phyloP scores from a whole-genome alignment of 2,888 invertebrate species.

The Amorpha juglandis region DNA sequence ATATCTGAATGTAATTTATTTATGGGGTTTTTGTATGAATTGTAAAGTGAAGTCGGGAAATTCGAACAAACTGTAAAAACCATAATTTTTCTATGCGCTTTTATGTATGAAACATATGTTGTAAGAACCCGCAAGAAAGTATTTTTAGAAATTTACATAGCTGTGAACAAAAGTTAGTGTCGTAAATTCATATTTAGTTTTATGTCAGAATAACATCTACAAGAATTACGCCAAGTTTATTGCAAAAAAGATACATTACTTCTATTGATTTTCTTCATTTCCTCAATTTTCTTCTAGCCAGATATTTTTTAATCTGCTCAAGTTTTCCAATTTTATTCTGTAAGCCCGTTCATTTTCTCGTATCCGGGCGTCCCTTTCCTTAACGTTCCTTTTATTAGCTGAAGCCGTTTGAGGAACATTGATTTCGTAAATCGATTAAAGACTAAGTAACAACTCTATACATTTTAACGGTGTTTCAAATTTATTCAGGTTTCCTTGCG shows the following conservation, averaged over 20 bases:
- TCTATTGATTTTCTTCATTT: constrained; percentile 71
- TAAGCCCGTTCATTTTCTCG: constrained; percentile 81
- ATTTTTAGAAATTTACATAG: no score
- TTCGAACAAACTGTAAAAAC: no score
- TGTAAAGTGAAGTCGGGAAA: no score
- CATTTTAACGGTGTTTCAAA: neutral
- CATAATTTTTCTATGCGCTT: no score
- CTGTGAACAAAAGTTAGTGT: no score
- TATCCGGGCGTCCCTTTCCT: constrained; percentile 65
- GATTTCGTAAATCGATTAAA: constrained; percentile 74
- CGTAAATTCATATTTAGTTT: no score
- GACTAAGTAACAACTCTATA: constrained; percentile 66
- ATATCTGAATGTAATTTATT: no score
- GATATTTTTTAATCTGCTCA: constrained; percentile 73
- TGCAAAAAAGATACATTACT: neutral
- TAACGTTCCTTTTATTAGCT: constrained; percentile 83
- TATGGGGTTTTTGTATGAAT: no score
- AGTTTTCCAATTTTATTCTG: constrained; percentile 84
- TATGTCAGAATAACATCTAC: neutral
- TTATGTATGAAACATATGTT: no score
- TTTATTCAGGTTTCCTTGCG: neutral
- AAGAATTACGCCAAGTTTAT: no score
- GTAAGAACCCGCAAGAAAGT: no score
- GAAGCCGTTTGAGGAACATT: constrained; percentile 82
- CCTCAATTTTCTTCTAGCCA: constrained; percentile 60